Conservation (phyloP, 2,797 vertebrate genomes). For the Mastacembelus armatus region DNA sequence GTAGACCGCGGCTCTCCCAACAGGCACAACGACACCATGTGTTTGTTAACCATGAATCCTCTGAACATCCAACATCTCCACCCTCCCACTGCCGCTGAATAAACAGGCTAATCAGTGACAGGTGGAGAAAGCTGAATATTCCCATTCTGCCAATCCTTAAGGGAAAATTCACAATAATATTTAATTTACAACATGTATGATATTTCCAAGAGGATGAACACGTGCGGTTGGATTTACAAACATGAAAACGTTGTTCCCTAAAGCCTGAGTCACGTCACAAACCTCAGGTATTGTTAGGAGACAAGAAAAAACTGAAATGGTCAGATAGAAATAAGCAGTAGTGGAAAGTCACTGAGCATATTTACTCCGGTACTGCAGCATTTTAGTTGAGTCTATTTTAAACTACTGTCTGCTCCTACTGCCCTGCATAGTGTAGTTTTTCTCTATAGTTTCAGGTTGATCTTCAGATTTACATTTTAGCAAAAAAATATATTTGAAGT, state of each 20-base stretch:
- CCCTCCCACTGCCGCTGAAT: slow-evolving; percentile 29
- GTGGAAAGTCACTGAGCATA: too few species aligned
- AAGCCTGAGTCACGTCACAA: not conserved
- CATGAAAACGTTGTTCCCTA: not conserved
- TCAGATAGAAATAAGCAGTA: not conserved
- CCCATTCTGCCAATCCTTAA: slow-evolving; percentile 2
- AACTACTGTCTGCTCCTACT: too few species aligned
- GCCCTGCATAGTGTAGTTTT: not conserved
- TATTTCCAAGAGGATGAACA: not conserved
- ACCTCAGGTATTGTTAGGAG: not conserved
- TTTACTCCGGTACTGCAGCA: not conserved
- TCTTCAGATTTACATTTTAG: not conserved
- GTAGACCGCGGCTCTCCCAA: slow-evolving; percentile 5
- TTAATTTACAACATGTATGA: not conserved
- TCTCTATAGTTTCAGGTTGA: not conserved
- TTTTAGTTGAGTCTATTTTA: too few species aligned
- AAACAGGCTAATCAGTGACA: slow-evolving; percentile 45
- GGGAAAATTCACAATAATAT: not conserved
- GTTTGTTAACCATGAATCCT: too few species aligned
- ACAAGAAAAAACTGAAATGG: not conserved
- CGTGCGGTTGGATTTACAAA: not conserved
- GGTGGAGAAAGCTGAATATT: slow-evolving; percentile 40
- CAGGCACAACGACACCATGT: slow-evolving; percentile 24
- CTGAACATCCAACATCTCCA: too few species aligned
- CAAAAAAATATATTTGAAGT: not conserved